Base-by-base conservation (phyloP, 1,140 invertebrate species). In the Hyles vespertilio region DNA sequence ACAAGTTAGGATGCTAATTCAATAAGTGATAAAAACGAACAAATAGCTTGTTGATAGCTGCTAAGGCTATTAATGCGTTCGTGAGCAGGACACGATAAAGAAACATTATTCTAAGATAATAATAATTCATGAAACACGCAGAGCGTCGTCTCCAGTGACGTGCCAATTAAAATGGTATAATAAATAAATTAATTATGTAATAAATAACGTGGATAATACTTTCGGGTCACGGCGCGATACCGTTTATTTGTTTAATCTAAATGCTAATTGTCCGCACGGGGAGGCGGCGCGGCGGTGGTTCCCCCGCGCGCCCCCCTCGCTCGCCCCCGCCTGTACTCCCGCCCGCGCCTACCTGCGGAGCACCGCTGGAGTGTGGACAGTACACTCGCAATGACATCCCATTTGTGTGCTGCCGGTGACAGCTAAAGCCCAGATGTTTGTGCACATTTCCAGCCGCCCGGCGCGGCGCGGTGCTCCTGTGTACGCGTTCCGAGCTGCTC, bases 211-310 rank as follows among this genome's bases (percentile, higher is more conserved):
- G 56, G 61, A 69, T 74, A 69, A 70, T 65, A 59, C 65, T 70
- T 70, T 63, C 69, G 62, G 65, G 63, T 66, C 70, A 70, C 70
- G 67, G 56, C 59, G 66, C 57, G 56, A 52, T 60, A 51, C 67
- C 70, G 67, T 69, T 77, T 74, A 74, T 77, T 77, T 77, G 74
- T 74, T 74, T 77, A 77, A 77, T 77, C 74, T 74, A 74, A 77
- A 77, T 77, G 74, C 74, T 77, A 77, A 77, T 77, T 67, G 60
- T 63, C 60, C 63, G 43, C 1, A 50, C 7, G 12, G 3, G 56
- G 43, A 44, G 32, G 50, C 32, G 44, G 48, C 33, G 50, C 32
- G 44, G 48, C 33, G n/a, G 47, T n/a, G 48, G 32, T 8, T 10
- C 10, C 51, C 12, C 36, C 1, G n/a, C 36, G 36, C 40, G 36